phyloP scores from a whole-genome alignment of 2,113 vertebrate species.

The Crotalus helleri region DNA sequence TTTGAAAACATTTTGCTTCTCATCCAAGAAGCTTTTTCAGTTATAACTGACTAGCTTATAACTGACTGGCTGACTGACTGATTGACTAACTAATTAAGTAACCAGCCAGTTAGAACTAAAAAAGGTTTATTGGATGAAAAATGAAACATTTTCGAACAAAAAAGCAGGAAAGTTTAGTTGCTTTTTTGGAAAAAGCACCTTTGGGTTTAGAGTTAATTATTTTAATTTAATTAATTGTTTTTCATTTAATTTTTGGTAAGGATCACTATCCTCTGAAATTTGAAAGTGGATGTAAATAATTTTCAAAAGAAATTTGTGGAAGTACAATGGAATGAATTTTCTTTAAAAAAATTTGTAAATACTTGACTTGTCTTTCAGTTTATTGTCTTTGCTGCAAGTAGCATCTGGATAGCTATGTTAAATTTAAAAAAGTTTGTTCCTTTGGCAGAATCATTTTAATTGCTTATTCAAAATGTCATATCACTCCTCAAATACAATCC shows the following conservation, averaged over 20 bases:
- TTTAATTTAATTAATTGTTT: background rate
- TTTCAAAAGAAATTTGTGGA: conserved; percentile 9
- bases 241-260: background rate
- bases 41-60: background rate
- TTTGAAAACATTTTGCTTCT: background rate
- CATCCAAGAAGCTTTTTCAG: background rate
- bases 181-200: background rate
- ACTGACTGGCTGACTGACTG: too few species aligned
- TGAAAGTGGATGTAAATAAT: background rate
- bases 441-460: background rate
- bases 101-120: background rate
- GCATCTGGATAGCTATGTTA: background rate
- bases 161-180: background rate
- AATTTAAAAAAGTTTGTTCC: background rate
- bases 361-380: background rate
- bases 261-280: background rate
- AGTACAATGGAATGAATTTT: background rate
- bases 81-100: too few species aligned
- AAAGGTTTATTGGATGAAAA: background rate
- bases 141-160: background rate
- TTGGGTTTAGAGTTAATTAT: background rate
- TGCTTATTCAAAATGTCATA: background rate
- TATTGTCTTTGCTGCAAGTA: background rate
- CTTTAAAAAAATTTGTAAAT: conserved; percentile 3
- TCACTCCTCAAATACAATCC: background rate